Evolutionary conservation across 2,888 invertebrate genomes (phyloP).

Genomic region (Xylocampa areola): DNA sequence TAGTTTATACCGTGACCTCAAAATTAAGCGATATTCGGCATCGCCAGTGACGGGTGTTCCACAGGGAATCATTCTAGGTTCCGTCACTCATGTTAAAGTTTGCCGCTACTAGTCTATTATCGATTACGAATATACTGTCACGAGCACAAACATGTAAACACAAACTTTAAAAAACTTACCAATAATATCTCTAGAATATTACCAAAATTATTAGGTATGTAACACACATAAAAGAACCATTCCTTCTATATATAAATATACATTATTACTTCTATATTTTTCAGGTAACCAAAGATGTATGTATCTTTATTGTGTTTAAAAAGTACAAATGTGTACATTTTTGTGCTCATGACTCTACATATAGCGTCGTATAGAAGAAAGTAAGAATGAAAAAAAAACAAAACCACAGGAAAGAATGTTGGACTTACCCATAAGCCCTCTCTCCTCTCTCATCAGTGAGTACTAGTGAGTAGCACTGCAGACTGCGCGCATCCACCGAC

Average conservation of each 20-base stretch:
- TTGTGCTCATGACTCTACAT: too few relatives aligned
- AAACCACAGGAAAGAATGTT: neutral
- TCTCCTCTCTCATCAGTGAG: constrained; percentile 93
- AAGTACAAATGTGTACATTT: too few relatives aligned
- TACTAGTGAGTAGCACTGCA: constrained; percentile 93
- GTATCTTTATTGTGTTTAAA: too few relatives aligned
- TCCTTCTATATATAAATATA: too few relatives aligned
- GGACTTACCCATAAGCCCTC: constrained; percentile 88
- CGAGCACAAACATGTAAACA: neutral
- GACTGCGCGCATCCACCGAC: constrained; percentile 76
- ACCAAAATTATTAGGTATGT: too few relatives aligned
- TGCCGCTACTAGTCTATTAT: neutral
- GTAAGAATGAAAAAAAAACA: too few relatives aligned
- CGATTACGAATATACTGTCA: neutral
- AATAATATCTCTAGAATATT: too few relatives aligned
- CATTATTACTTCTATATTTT: too few relatives aligned
- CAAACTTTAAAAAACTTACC: too few relatives aligned
- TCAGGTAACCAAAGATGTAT: too few relatives aligned
- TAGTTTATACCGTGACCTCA: neutral
- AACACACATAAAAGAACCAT: too few relatives aligned
- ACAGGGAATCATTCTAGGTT: neutral
- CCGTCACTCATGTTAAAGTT: neutral
- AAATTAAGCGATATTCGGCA: neutral
- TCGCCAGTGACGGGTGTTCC: neutral
- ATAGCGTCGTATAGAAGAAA: too few relatives aligned